phyloP scores from a whole-genome alignment of 1,140 invertebrate genomes.

The Cylas formicarius region DNA sequence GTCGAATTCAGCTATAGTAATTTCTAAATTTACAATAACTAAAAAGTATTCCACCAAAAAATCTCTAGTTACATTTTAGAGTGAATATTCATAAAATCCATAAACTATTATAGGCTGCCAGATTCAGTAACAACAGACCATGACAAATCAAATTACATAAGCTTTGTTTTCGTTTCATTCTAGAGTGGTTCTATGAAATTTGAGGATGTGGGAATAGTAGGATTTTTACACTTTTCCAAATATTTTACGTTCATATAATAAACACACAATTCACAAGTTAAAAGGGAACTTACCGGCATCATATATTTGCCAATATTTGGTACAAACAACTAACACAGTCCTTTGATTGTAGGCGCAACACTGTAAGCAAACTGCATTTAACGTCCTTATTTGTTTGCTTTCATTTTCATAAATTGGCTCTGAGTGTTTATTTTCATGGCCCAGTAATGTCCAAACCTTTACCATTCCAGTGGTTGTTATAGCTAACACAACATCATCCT shows the following conservation, averaged over 20 bases:
- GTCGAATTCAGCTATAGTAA: too few relatives aligned
- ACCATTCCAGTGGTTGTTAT: conserved; percentile 94
- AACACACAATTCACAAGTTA: conserved; percentile 5
- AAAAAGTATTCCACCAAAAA: too few relatives aligned
- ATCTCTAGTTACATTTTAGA: too few relatives aligned
- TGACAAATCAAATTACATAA: too few relatives aligned
- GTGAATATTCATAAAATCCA: too few relatives aligned
- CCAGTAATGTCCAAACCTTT: conserved; percentile 93
- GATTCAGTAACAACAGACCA: too few relatives aligned
- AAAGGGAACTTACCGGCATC: conserved; percentile 53
- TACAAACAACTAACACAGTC: conserved; percentile 92
- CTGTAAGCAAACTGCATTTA: conserved; percentile 87
- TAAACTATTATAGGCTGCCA: too few relatives aligned
- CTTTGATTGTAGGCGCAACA: conserved; percentile 94
- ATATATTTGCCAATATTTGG: conserved; percentile 95
- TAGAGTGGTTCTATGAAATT: too few relatives aligned
- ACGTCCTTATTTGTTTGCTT: conserved; percentile 91
- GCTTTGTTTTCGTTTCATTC: too few relatives aligned
- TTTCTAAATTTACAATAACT: too few relatives aligned
- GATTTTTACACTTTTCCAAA: too few relatives aligned
- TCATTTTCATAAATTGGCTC: conserved; percentile 94
- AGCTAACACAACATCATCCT: conserved; percentile 94
- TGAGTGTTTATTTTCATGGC: conserved; percentile 78
- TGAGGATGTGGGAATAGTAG: too few relatives aligned
- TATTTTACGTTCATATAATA: neutral